Evolutionary conservation across 2,113 vertebrate genomes (phyloP), one percentile per base, ranked within the genome.

Genomic region (Dinomys branickii): DNA sequence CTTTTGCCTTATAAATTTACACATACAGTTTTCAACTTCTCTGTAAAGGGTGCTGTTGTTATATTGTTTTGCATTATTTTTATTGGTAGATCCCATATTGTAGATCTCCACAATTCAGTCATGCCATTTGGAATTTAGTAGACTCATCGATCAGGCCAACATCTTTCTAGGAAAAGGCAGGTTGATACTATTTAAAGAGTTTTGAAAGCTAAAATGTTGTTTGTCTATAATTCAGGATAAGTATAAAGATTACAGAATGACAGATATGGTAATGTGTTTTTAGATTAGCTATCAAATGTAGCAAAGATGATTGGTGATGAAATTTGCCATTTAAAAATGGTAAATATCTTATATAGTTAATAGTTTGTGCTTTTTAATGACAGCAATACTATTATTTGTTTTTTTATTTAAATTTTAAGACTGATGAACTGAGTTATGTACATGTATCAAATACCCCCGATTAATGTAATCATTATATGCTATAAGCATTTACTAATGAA

Each of bases 241-340:
- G 58, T 94, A 50, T 50, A 87, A 50, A 69, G 41, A 19, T 96
- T 52, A 86, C 65, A 94, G 33, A 50, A 94, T 88, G 80, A 77
- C 0, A 93, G 44, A 65, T 80, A 83, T 91, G 92, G 4, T 61
- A 95, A 83, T 65, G 61, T 12, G 7, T 85, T 88, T 3, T 65
- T 93, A 19, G 52, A 80, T 41, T 14, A 14, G 17, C 58, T 90
- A 30, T 84, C 35, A 78, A 26, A 69, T 59, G 67, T 81, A 44
- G 38, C 65, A 81, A 89, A 35, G 69, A 38, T 3, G 52, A 47
- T 9, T 80, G 38, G 24, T 80, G 71, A 16, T n/a, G 1, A 77
- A 13, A 59, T 41, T 75, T 44, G 6, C 22, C 41, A 38, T 26
- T 58, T 33, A 19, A 44, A 54, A 80, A 59, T 8, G 47, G 7